Base-by-base conservation (phyloP, 2,113 vertebrate species). In the Paratilapia polleni region DNA sequence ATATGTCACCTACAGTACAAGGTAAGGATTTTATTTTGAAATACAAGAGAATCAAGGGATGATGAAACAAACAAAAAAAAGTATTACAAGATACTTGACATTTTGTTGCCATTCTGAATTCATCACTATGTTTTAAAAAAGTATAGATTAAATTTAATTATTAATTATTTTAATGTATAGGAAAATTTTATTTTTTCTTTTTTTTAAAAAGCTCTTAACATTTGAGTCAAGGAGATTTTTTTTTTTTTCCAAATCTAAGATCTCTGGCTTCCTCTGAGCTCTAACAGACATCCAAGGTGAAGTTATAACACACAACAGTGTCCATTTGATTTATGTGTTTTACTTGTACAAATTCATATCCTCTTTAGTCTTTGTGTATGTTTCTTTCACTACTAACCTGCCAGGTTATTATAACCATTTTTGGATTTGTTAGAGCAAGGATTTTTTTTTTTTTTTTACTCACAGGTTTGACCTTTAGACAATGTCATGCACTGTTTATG, bases 21-120 rank as follows among this genome's bases (percentile, higher is more conserved):
- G 93, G 93, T 95, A 93, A 92, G 93, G 36, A 80, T 22, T 57
- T 49, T 57, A 54, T 57, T 64, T 78, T 57, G 34, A 47, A 63
- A 59, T 14, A 58, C 14, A 14, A 47, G 61, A 20, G 15, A 22
- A 11, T 57, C 24, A 31, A 43, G 47, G 26, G 34, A 43, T 52
- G n/a, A 24, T 31, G 14, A 63, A 77, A 31, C 38, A 66, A 54
- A 63, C 28, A 4, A 9, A 47, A 15, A 28, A 58, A 11, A 19
- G 20, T 81, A n/a, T 60, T 22, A 15, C 6, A 61, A 38, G 2
- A 52, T 73, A 20, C 19, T 52, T 5, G 49, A 49, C 20, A 15
- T 36, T 41, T 7, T 56, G 12, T 36, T 41, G n/a, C 49, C 34
- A 22, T 31, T 58, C 4, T 4, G 26, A 43, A 47, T 58, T 34